phyloP scores from a whole-genome alignment of 2,113 vertebrate genomes.

The Nannospalax galili region DNA sequence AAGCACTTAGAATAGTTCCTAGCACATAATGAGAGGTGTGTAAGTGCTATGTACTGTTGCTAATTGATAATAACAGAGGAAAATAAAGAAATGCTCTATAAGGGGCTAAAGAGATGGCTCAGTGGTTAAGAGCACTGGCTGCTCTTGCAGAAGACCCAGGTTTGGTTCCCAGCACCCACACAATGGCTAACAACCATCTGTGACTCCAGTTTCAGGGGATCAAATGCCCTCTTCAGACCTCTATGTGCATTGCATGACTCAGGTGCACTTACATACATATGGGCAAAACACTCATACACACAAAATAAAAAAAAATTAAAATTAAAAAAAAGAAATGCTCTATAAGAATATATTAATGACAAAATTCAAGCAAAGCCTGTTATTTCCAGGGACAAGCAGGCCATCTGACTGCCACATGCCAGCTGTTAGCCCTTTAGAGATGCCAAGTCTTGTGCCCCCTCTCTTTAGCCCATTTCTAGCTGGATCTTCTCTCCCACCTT shows the following conservation, averaged over 20 bases:
- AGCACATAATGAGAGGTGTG: background rate
- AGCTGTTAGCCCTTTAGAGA: background rate
- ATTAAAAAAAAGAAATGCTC: background rate
- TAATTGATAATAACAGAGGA: background rate
- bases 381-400: background rate
- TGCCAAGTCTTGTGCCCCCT: fast-evolving
- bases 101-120: too few relatives aligned
- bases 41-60: background rate
- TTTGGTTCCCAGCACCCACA: too few relatives aligned
- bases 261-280: too few relatives aligned
- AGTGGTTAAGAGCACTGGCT: too few relatives aligned
- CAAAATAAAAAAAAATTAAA: background rate
- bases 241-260: too few relatives aligned
- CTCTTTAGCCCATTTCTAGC: background rate
- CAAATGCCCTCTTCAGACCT: too few relatives aligned
- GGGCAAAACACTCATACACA: too few relatives aligned
- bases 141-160: too few relatives aligned
- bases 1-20: background rate
- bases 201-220: too few relatives aligned
- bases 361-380: background rate
- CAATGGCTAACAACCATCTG: too few relatives aligned
- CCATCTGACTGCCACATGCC: too few relatives aligned
- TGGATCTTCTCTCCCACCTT: fast-evolving
- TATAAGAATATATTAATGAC: background rate
- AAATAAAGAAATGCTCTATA: too few relatives aligned